Evolutionary conservation across 2,797 vertebrate species (phyloP), one percentile per base, ranked within the genome.

Genomic region (Eulemur albifrons): DNA sequence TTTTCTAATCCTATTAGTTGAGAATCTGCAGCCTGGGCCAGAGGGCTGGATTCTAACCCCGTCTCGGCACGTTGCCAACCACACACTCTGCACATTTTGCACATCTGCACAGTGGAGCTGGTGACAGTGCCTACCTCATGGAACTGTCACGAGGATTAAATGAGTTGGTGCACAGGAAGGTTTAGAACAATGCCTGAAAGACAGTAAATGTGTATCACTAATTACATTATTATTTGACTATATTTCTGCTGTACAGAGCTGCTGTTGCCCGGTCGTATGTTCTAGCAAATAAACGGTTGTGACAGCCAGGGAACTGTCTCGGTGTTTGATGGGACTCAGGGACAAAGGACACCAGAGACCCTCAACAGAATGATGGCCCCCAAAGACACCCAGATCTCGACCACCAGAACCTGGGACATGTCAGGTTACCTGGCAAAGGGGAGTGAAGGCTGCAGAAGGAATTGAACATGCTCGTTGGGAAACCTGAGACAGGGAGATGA

Each of bases 201-300:
- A 8, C 0, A 4, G 45, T 14, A 38, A 18, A 0, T 1, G 3
- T 18, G 6, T 8, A 5, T 20, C 11, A 35, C 35, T 38, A 15
- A 10, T 43, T 9, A 17, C 12, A 0, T 7, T 30, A 13, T 92
- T 52, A 35, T 52, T 25, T 50, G 57, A 50, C 48, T 32, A 1
- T 48, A 30, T 54, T 38, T 85, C 84, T 88, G 80, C 48, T 43
- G 15, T 32, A n/a, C 38, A 54, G 65, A 69, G 21, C 13, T 27
- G 17, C 11, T 27, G 6, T 27, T n/a, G 17, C 25, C 30, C 13
- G 27, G 40, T 45, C 40, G 6, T 23, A 48, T 12, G 5, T 40
- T 32, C 63, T 77, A 43, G 43, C 12, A 45, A 65, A n/a, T 80
- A 32, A 43, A 43, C 23, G 6, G 9, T 21, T 20, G 32, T 17